Evolutionary conservation across 2,113 vertebrate species (phyloP).

Genomic region (Phalacrocorax carbo): DNA sequence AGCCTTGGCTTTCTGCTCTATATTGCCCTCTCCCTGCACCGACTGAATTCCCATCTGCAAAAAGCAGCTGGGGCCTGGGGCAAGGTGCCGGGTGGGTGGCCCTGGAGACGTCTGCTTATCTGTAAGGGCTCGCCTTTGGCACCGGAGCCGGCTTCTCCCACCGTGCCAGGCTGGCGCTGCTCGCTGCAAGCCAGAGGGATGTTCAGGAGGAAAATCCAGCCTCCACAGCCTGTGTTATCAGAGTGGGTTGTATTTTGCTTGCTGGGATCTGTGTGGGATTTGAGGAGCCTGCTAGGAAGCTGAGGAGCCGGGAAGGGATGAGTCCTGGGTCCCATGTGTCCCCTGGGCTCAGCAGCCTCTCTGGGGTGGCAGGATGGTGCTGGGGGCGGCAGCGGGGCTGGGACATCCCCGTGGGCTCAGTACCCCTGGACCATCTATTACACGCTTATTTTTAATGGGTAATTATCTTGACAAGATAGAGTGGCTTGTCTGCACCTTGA

Average conservation of each 20-base stretch:
- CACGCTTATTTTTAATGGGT: constrained; percentile 29
- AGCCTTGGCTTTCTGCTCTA: background rate
- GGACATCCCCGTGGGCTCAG: background rate
- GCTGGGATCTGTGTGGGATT: background rate
- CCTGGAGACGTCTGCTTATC: background rate
- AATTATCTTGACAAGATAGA: constrained; percentile 68
- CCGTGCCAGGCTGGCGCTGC: fast-evolving
- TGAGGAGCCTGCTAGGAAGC: background rate
- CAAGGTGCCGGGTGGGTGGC: background rate
- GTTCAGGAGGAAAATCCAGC: background rate
- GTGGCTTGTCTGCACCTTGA: background rate
- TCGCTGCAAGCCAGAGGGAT: background rate
- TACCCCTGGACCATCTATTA: background rate
- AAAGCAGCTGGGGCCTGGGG: background rate
- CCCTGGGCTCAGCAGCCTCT: background rate
- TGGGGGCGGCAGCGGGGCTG: background rate
- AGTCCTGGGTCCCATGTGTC: background rate
- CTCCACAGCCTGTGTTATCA: background rate
- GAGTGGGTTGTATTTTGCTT: background rate
- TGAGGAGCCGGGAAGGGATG: background rate
- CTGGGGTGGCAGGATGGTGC: fast-evolving
- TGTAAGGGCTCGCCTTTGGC: background rate
- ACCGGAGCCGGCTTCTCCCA: background rate
- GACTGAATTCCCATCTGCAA: background rate
- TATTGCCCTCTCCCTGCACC: background rate